phyloP scores from a whole-genome alignment of 2,797 vertebrate species.

The Hemibagrus guttatus region DNA sequence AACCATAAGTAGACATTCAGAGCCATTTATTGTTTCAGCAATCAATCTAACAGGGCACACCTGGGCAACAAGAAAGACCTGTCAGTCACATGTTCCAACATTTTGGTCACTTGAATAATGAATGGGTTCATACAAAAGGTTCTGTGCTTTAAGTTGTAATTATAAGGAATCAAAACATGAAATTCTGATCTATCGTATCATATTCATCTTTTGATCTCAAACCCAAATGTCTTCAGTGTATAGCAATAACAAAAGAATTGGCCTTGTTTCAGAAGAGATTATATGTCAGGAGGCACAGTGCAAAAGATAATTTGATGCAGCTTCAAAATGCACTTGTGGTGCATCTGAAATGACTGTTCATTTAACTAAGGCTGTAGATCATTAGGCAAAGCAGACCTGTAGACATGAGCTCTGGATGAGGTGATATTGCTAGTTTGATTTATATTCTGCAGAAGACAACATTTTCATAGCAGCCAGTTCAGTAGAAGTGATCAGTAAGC shows the following conservation, averaged over 20 bases:
- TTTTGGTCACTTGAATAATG: not conserved
- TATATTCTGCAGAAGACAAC: not conserved
- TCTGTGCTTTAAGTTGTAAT: not conserved
- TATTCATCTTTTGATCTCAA: not conserved
- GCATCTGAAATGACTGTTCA: not conserved
- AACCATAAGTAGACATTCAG: not conserved
- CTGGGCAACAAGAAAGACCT: not conserved
- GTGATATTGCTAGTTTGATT: not conserved
- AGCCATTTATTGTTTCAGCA: not conserved
- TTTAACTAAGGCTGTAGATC: not conserved
- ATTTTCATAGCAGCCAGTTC: conserved; percentile 7
- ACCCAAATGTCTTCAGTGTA: not conserved
- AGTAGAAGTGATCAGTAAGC: conserved; percentile 8
- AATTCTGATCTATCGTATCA: not conserved
- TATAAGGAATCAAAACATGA: not conserved
- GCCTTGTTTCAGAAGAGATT: not conserved
- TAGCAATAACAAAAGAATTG: not conserved
- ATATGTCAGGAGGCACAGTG: not conserved
- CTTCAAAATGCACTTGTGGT: not conserved
- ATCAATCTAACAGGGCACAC: not conserved
- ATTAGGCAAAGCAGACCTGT: not conserved
- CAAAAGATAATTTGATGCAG: not conserved
- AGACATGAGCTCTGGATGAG: not conserved
- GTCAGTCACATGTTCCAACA: not conserved
- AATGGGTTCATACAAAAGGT: not conserved